phyloP scores from a whole-genome alignment of 2,888 invertebrate species.

The Platynereis dumerilii region DNA sequence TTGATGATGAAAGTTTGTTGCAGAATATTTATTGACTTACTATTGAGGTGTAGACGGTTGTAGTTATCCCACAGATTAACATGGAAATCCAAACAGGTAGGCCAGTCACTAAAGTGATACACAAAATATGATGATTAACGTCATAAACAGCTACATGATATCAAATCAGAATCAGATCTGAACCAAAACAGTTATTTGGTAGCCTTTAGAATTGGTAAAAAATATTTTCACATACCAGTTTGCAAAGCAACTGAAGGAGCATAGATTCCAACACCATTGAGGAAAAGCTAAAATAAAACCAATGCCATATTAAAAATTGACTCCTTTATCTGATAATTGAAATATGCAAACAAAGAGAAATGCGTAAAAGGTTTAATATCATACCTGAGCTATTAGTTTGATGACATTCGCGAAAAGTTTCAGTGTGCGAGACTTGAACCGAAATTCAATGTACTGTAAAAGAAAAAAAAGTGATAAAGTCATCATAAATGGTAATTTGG shows the following conservation, averaged over 20 bases:
- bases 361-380: not conserved
- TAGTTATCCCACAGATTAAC: not conserved
- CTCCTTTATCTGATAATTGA: too few relatives aligned
- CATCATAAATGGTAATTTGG: too few relatives aligned
- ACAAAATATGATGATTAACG: too few relatives aligned
- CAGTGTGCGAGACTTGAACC: slow-evolving; percentile 1
- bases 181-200: too few relatives aligned
- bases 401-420: not conserved
- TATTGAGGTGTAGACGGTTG: slow-evolving; percentile 12
- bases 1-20: too few relatives aligned
- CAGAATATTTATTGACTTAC: slow-evolving; percentile 1
- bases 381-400: not conserved
- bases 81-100: slow-evolving; percentile 4
- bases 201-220: too few relatives aligned
- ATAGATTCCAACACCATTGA: not conserved
- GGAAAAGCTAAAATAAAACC: slow-evolving; percentile 1
- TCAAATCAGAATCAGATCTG: too few relatives aligned
- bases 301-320: too few relatives aligned
- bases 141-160: too few relatives aligned
- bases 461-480: too few relatives aligned
- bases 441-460: slow-evolving; percentile 2
- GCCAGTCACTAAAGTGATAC: slow-evolving; percentile 6
- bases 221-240: not conserved
- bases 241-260: slow-evolving; percentile 3
- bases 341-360: not conserved